phyloP scores from a whole-genome alignment of 2,113 vertebrate genomes.

The Trogon surrucura region DNA sequence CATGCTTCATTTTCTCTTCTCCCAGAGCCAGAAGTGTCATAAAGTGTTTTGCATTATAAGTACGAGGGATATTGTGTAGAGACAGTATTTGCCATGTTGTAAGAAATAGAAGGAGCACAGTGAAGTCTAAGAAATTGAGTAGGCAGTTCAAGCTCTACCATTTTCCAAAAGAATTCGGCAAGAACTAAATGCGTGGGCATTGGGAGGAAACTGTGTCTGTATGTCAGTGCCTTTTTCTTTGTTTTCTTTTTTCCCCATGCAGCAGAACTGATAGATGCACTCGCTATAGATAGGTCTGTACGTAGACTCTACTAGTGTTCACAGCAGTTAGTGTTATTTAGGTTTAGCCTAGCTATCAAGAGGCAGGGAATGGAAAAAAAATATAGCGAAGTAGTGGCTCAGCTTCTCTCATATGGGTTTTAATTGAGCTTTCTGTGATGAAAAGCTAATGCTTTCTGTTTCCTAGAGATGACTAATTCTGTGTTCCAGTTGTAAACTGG shows the following conservation, averaged over 20 bases:
- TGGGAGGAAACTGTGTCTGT: not conserved
- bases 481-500: not conserved
- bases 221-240: not conserved
- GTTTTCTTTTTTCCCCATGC: rapidly evolving
- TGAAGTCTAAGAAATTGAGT: slow-evolving; percentile 22
- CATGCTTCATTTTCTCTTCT: slow-evolving; percentile 75
- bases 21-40: slow-evolving; percentile 65
- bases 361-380: not conserved
- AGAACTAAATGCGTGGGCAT: not conserved
- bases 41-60: slow-evolving; percentile 70
- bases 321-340: not conserved
- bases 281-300: not conserved
- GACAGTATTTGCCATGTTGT: slow-evolving; percentile 51
- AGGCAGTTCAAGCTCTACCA: not conserved
- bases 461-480: slow-evolving; percentile 25
- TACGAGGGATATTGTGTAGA: slow-evolving; percentile 59
- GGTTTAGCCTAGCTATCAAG: not conserved
- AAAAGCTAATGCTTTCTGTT: slow-evolving; percentile 38
- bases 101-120: slow-evolving; percentile 5
- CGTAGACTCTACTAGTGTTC: not conserved
- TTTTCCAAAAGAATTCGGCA: not conserved
- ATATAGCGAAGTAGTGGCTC: not conserved
- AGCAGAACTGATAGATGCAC: not conserved
- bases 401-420: slow-evolving; percentile 14
- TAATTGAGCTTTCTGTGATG: slow-evolving; percentile 56